Percentiles rank a stretch among this genome's conserved stretches.
Conservation (phyloP, 2,888 invertebrate species). For the Parochlus steinenii region DNA sequence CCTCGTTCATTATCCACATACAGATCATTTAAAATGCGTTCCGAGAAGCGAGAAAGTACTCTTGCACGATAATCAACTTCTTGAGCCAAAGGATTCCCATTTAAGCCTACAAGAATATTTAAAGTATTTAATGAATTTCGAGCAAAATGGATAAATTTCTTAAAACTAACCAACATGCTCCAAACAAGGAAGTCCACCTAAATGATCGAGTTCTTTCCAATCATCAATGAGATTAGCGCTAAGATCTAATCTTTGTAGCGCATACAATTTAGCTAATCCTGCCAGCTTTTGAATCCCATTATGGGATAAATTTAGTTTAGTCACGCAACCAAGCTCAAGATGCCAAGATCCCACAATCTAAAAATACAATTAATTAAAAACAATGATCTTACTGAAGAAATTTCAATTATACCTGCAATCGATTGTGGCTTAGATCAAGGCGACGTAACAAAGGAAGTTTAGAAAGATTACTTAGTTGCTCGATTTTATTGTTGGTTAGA, state of each 20-base stretch:
- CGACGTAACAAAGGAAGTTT: no score
- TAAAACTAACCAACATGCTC: constrained; percentile 40
- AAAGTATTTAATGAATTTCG: neutral
- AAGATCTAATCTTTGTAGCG: constrained; percentile 69
- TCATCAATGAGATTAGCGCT: constrained; percentile 70
- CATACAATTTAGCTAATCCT: constrained; percentile 69
- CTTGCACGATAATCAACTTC: constrained; percentile 72
- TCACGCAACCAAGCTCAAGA: neutral
- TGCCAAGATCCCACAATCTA: no score
- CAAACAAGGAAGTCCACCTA: constrained; percentile 69
- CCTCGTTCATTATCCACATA: constrained; percentile 77
- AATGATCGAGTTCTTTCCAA: constrained; percentile 62
- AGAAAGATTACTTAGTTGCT: no score
- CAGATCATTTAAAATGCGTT: constrained; percentile 65
- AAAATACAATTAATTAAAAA: no score
- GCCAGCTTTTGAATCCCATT: constrained; percentile 33
- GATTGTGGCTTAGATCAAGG: no score
- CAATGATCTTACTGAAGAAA: no score
- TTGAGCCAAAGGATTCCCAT: constrained; percentile 6
- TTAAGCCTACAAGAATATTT: constrained; percentile 1
- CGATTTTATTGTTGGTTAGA: no score
- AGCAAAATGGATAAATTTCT: neutral
- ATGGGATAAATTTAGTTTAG: neutral
- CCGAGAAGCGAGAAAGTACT: constrained; percentile 73
- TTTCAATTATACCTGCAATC: no score